Conservation (phyloP, 1,140 invertebrate species). For the Lethrus apterus region DNA sequence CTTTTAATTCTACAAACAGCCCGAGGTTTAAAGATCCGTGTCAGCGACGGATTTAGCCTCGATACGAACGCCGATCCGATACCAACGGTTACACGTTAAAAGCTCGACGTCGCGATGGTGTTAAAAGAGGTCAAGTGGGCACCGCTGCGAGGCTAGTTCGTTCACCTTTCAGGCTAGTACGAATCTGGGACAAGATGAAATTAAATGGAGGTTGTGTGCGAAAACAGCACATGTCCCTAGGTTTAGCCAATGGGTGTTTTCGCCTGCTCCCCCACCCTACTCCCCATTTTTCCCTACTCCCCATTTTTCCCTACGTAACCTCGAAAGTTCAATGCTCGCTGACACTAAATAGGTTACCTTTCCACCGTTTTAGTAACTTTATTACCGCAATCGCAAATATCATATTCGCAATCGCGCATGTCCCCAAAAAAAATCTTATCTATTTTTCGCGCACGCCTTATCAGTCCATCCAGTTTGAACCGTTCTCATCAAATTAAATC, state of each 20-base stretch:
- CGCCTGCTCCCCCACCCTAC: conserved; percentile 20
- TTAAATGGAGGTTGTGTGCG: conserved; percentile 40
- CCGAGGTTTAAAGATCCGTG: conserved; percentile 28
- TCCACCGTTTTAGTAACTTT: conserved; percentile 22
- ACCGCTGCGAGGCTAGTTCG: conserved; percentile 34
- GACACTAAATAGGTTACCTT: conserved; percentile 40
- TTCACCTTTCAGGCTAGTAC: conserved; percentile 31
- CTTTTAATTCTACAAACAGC: conserved; percentile 22
- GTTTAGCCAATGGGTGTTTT: conserved; percentile 27
- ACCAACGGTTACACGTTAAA: too few species aligned
- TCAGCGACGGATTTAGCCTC: conserved; percentile 24
- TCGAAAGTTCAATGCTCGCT: conserved; percentile 36
- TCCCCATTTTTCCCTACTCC: background rate
- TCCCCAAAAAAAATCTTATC: too few species aligned
- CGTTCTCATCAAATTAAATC: too few species aligned
- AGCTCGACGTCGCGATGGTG: background rate
- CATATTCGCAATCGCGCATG: too few species aligned
- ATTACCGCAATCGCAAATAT: conserved; percentile 17
- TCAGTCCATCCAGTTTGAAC: too few species aligned
- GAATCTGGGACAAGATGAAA: conserved; percentile 43
- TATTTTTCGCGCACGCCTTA: too few species aligned
- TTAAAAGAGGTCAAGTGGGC: conserved; percentile 29
- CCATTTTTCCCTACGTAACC: conserved; percentile 16
- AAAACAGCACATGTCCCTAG: conserved; percentile 33
- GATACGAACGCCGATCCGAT: too few species aligned